Conservation (phyloP, 2,888 invertebrate genomes). For the Sisyra nigra region DNA sequence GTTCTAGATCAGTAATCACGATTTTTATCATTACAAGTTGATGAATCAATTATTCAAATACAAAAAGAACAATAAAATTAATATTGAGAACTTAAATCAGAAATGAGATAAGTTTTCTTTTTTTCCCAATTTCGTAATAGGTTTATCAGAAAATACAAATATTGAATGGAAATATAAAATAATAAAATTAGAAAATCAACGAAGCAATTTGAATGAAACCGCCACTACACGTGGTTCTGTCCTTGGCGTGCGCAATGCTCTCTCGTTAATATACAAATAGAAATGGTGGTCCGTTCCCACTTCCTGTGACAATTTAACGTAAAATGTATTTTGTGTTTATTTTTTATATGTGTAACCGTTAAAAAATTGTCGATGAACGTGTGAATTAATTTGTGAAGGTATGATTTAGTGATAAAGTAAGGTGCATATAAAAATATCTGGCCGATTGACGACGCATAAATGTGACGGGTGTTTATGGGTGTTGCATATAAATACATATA, state of each 20-base stretch:
- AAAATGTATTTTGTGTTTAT: slow-evolving; percentile 7
- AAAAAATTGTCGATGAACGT: neutral
- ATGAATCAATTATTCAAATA: too few relatives aligned
- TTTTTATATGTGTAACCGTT: slow-evolving; percentile 1
- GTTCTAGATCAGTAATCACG: too few relatives aligned
- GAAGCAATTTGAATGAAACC: slow-evolving; percentile 3
- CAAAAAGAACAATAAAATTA: too few relatives aligned
- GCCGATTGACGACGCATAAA: neutral
- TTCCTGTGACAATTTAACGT: slow-evolving; percentile 10
- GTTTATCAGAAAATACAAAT: too few relatives aligned
- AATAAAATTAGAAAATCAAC: neutral
- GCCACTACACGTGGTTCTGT: slow-evolving; percentile 12
- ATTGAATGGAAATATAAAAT: too few relatives aligned
- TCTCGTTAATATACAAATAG: slow-evolving; percentile 13
- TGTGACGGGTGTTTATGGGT: slow-evolving; percentile 18
- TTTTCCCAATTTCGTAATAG: too few relatives aligned
- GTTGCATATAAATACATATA: slow-evolving; percentile 17
- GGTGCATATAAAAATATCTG: neutral
- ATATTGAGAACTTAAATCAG: neutral
- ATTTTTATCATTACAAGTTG: too few relatives aligned
- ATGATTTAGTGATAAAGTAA: neutral
- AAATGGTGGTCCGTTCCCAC: slow-evolving; percentile 23
- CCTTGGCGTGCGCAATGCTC: slow-evolving; percentile 8
- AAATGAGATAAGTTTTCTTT: neutral
- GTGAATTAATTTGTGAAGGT: slow-evolving; percentile 5